Conservation (phyloP, 1,140 invertebrate genomes). For the Heterodera schachtii region DNA sequence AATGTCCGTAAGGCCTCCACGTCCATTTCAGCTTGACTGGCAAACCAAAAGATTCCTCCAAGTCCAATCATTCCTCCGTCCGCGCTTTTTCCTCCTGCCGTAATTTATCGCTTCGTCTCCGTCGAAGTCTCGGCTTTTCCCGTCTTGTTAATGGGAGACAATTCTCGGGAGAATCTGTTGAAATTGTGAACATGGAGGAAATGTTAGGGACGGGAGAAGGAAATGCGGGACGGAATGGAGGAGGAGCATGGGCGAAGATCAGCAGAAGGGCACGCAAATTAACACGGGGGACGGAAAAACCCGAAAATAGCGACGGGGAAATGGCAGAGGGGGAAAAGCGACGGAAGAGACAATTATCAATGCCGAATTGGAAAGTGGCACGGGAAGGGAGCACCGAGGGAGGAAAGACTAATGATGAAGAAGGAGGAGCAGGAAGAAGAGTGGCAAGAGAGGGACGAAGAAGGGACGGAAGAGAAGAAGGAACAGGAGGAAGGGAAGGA, state of each 20-base stretch:
- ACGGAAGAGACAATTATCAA: neutral
- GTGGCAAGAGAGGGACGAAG: neutral
- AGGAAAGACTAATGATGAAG: neutral
- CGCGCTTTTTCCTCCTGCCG: slow-evolving; percentile 25
- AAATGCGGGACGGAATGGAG: neutral
- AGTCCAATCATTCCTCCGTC: slow-evolving; percentile 29
- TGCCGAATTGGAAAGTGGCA: neutral
- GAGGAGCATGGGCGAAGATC: neutral
- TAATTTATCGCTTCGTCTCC: slow-evolving; percentile 25
- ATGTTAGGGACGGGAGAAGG: neutral
- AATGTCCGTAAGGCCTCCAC: too few relatives aligned
- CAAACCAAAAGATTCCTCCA: slow-evolving; percentile 4
- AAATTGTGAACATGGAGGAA: slow-evolving; percentile 15
- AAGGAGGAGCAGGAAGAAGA: neutral
- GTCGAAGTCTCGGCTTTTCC: slow-evolving; percentile 22
- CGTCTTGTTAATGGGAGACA: neutral
- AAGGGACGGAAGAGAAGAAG: neutral
- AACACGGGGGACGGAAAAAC: neutral
- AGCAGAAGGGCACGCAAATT: neutral
- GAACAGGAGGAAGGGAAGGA: neutral
- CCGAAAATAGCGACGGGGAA: neutral
- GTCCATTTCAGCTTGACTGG: neutral
- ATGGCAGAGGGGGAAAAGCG: neutral
- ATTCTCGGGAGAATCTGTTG: slow-evolving; percentile 14
- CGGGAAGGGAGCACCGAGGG: neutral